phyloP scores from a whole-genome alignment of 2,888 invertebrate species.

The Euplexia lucipara region DNA sequence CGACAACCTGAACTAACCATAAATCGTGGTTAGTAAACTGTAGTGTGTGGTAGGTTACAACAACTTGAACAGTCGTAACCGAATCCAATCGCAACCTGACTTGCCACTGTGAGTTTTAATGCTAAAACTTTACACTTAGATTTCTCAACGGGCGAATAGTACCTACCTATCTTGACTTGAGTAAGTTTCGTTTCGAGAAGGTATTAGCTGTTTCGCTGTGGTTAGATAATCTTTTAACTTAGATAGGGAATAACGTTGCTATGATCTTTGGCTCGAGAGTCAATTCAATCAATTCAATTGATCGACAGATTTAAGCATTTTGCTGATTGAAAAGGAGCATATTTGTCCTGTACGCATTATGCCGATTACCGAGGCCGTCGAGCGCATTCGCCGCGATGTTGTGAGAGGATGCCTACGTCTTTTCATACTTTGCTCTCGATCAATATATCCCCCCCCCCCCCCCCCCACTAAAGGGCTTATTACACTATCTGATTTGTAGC shows the following conservation, averaged over 20 bases:
- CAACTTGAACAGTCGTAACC: conserved; percentile 29
- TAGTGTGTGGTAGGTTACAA: not conserved
- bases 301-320: too few species aligned
- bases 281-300: too few species aligned
- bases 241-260: not conserved
- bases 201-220: not conserved
- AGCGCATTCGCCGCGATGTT: too few species aligned
- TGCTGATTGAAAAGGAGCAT: too few species aligned
- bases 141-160: conserved; percentile 43
- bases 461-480: too few species aligned
- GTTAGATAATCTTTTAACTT: conserved; percentile 4
- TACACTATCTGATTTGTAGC: too few species aligned
- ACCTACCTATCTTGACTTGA: conserved; percentile 10
- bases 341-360: too few species aligned
- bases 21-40: conserved; percentile 4
- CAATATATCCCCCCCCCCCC: too few species aligned
- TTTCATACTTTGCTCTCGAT: too few species aligned
- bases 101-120: conserved; percentile 37
- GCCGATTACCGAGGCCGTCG: too few species aligned
- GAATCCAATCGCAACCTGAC: conserved; percentile 32
- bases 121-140: conserved; percentile 44
- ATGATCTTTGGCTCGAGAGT: too few species aligned
- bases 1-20: conserved; percentile 25
- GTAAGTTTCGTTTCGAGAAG: conserved; percentile 15
- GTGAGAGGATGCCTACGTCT: too few species aligned